Conservation (phyloP, 2,888 invertebrate species). For the Arctia plantaginis region DNA sequence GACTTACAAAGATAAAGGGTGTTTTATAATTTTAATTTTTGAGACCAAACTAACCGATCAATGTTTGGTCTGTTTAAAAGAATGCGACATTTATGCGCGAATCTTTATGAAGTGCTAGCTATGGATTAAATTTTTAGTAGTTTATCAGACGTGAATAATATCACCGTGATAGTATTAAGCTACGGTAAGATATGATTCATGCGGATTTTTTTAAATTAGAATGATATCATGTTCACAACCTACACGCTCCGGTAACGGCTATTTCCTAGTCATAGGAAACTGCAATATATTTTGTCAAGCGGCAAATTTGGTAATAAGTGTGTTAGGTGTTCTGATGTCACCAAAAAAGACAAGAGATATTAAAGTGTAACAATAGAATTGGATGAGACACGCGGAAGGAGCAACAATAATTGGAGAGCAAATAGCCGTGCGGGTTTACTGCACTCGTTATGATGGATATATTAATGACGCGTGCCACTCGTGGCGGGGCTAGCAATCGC, state of each 20-base stretch:
- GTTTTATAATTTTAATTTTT: not conserved
- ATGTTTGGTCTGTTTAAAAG: not conserved
- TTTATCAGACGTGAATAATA: constrained; percentile 1
- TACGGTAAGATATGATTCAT: not conserved
- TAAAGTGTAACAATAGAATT: constrained; percentile 60
- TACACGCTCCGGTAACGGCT: not conserved
- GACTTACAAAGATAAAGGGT: not conserved
- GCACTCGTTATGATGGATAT: constrained; percentile 51
- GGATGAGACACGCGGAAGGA: constrained; percentile 59
- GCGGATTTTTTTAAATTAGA: not conserved
- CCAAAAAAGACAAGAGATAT: constrained; percentile 39
- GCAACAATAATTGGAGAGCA: constrained; percentile 28
- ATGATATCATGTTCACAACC: not conserved
- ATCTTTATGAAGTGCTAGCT: not conserved
- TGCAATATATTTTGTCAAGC: constrained; percentile 10
- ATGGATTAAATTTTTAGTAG: not conserved
- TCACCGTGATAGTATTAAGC: not conserved
- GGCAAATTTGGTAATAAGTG: constrained; percentile 13
- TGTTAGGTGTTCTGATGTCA: constrained; percentile 22
- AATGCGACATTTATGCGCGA: not conserved
- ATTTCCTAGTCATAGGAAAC: not conserved
- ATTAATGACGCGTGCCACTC: constrained; percentile 34
- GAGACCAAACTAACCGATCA: not conserved
- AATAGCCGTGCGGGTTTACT: constrained; percentile 47
- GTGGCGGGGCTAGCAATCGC: not conserved